phyloP scores from a whole-genome alignment of 2,113 vertebrate species.

The Mormyrus lacerda region DNA sequence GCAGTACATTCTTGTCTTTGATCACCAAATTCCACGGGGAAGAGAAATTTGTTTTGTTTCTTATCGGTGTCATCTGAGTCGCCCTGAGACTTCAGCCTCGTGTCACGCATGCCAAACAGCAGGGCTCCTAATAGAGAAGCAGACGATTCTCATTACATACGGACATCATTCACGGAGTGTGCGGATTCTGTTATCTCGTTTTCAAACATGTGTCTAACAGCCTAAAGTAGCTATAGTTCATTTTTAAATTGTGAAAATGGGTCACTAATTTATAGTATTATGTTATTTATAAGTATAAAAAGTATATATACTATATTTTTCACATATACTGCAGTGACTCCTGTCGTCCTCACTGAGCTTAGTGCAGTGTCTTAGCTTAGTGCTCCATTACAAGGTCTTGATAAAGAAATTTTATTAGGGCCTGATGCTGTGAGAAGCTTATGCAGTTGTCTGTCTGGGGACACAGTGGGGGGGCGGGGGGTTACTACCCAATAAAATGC shows the following conservation, averaged over 20 bases:
- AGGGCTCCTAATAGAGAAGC: too few relatives aligned
- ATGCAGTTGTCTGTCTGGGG: constrained; percentile 6
- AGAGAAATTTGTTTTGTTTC: constrained; percentile 8
- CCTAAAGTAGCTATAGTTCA: background rate
- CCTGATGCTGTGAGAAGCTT: background rate
- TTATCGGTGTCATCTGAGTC: background rate
- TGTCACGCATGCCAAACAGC: background rate
- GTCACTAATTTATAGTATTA: background rate
- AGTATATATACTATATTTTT: background rate
- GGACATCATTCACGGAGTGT: background rate
- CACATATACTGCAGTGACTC: background rate
- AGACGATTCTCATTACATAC: background rate
- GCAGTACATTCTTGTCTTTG: background rate
- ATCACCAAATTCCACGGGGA: background rate
- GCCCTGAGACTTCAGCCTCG: background rate
- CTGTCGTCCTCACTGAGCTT: background rate
- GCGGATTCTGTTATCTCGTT: background rate
- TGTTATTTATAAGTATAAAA: background rate
- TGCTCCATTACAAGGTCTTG: background rate
- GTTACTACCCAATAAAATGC: background rate
- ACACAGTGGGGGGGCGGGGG: background rate
- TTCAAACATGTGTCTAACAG: background rate
- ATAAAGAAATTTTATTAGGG: background rate
- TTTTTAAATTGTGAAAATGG: background rate
- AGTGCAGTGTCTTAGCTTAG: background rate